Evolutionary conservation across 2,888 invertebrate species (phyloP), one percentile per base, ranked within the genome.

Genomic region (Pegoplata infirma): DNA sequence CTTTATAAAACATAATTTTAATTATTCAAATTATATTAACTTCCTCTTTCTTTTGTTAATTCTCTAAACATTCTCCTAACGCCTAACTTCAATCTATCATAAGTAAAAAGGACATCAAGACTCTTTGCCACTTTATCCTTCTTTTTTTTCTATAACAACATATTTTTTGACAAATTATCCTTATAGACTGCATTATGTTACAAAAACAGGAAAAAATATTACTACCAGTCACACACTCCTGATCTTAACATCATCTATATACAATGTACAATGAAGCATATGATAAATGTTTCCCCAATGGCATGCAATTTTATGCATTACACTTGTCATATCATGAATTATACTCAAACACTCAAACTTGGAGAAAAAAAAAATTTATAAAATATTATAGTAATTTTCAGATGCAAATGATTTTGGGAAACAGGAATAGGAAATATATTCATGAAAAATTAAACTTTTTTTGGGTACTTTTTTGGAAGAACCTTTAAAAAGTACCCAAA

Each of bases 291-390:
- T 74, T 71, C 74, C 79, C 71, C 74, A 75, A 74, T 75, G 74
- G 66, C 69, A 79, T 71, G 79, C 74, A 79, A 71, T 75, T 79
- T 79, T 71, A 75, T 75, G 79, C 79, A 75, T 79, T 79, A 74
- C 74, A 79, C 78, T 79, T 79, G 71, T 79, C 78, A 63, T 74
- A 74, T 78, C 66, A 74, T 79, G 78, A 69, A 66, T 61, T 66
- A 67, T 63, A 66, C 46, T 46, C 17, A 21, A 46, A 58, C 44
- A 53, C 59, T 66, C n/a, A 46, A 44, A 49, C 17, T 59, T 46
- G 14, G 23, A 21, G 3, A 16, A n/a, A 21, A 23, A 46, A 32
- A 55, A 8, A 32, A n/a, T n/a, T 28, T 25, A 46, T 14, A 44
- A 58, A 21, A 40, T n/a, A 40, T n/a, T 40, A 40, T 40, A 40